Conservation (phyloP, 2,888 invertebrate genomes). For the Chouioia cunea region DNA sequence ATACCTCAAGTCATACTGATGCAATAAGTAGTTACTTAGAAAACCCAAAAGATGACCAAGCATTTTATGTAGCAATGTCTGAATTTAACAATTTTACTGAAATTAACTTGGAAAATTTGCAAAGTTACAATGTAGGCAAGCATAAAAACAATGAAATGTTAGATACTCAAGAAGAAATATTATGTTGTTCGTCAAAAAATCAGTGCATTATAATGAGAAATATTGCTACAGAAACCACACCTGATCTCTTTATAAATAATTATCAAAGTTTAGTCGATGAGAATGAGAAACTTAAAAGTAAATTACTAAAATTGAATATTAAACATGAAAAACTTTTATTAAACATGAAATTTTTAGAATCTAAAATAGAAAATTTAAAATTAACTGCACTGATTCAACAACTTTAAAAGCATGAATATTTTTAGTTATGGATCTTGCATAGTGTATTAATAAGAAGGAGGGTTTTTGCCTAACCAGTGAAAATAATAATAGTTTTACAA, state of each 20-base stretch:
- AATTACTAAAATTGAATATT: slow-evolving; percentile 18
- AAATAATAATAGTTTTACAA: too few species aligned
- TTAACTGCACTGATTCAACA: neutral
- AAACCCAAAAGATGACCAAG: too few species aligned
- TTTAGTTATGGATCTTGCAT: too few species aligned
- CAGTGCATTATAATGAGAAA: slow-evolving; percentile 13
- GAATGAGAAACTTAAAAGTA: slow-evolving; percentile 38
- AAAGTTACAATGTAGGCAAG: neutral
- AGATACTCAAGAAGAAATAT: neutral
- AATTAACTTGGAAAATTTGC: neutral
- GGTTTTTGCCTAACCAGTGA: too few species aligned
- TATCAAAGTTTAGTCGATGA: slow-evolving; percentile 29
- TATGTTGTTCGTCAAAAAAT: neutral
- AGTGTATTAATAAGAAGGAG: too few species aligned
- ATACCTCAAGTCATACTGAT: neutral
- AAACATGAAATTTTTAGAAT: slow-evolving; percentile 25
- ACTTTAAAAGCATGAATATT: too few species aligned
- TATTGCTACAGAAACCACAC: slow-evolving; percentile 32
- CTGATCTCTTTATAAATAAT: slow-evolving; percentile 41
- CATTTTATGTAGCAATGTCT: neutral
- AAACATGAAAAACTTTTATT: slow-evolving; percentile 32
- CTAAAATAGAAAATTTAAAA: slow-evolving; percentile 25
- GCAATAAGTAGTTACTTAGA: neutral
- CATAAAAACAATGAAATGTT: neutral
- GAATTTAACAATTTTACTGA: neutral